A percentile compares a stretch with the other conserved stretches of the same genome.
Conservation (phyloP, 2,797 vertebrate species). For the Merluccius polli region DNA sequence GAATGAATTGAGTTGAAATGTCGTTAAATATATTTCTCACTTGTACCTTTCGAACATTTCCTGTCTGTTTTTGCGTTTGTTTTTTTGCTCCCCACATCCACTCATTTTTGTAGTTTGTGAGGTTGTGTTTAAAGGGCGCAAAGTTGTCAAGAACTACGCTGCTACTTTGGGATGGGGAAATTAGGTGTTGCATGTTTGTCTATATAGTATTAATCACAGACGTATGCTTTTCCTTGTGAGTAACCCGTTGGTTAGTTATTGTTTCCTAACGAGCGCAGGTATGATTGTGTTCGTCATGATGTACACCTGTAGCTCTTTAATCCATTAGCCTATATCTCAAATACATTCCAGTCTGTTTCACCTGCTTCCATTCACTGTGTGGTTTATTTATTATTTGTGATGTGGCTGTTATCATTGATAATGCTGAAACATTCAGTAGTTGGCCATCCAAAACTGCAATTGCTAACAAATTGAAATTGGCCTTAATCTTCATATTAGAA, state of each 20-base stretch:
- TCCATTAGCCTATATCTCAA: neutral
- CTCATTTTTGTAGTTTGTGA: neutral
- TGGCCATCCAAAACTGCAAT: neutral
- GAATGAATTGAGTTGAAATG: neutral
- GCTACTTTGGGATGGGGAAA: conserved; percentile 33
- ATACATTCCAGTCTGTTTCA: conserved; percentile 7
- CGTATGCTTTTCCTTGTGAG: conserved; percentile 25
- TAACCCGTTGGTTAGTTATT: conserved; percentile 12
- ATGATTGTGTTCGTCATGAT: neutral
- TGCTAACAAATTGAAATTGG: neutral
- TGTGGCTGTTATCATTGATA: neutral
- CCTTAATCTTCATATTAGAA: neutral
- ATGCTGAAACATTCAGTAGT: neutral
- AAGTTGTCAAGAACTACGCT: conserved; percentile 36
- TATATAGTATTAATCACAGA: conserved; percentile 22
- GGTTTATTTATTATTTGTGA: conserved; percentile 2
- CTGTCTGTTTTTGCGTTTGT: neutral
- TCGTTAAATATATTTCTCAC: neutral
- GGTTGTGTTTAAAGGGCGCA: conserved; percentile 8
- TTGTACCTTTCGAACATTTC: neutral
- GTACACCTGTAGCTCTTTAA: neutral
- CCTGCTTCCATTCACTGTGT: conserved; percentile 10
- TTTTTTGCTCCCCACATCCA: neutral
- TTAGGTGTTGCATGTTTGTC: conserved; percentile 32
- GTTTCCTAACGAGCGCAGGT: neutral